phyloP scores from a whole-genome alignment of 2,888 invertebrate species.

The Ephialtes manifestator region DNA sequence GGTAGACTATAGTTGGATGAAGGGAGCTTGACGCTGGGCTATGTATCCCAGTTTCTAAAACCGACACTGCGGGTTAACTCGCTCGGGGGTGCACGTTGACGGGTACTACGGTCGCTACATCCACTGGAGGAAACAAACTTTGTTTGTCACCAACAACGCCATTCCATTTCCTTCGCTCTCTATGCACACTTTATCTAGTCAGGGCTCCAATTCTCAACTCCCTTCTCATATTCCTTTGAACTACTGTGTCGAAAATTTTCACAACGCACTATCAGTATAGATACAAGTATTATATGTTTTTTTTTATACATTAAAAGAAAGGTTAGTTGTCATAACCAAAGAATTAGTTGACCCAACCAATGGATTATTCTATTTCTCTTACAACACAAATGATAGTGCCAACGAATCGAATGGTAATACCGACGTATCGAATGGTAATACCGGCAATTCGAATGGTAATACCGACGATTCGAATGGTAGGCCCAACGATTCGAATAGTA shows the following conservation, averaged over 20 bases:
- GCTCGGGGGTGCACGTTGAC: constrained; percentile 79
- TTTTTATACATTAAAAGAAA: too few relatives aligned
- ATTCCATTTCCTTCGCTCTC: constrained; percentile 78
- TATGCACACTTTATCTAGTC: constrained; percentile 76
- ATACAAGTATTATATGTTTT: background rate
- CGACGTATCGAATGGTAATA: too few relatives aligned
- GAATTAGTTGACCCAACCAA: too few relatives aligned
- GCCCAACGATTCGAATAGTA: too few relatives aligned
- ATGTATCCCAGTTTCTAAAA: constrained; percentile 74
- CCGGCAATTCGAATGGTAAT: too few relatives aligned
- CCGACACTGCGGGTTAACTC: constrained; percentile 78
- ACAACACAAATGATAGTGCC: too few relatives aligned
- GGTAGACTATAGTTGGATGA: constrained; percentile 38
- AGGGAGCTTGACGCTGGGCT: constrained; percentile 53
- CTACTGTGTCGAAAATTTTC: constrained; percentile 43
- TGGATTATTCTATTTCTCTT: too few relatives aligned
- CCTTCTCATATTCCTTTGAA: constrained; percentile 37
- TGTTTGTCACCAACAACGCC: constrained; percentile 81
- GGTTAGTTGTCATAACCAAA: too few relatives aligned
- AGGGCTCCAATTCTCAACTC: constrained; percentile 56
- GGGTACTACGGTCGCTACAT: constrained; percentile 65
- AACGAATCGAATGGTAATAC: too few relatives aligned
- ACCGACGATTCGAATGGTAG: too few relatives aligned
- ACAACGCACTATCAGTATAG: background rate
- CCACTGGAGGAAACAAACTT: constrained; percentile 80